These are phyloP conservation scores for Rhadinocentrus ornatus DNA, from an alignment of 2,797 vertebrate species.

Conservation along the genomic window DNA sequence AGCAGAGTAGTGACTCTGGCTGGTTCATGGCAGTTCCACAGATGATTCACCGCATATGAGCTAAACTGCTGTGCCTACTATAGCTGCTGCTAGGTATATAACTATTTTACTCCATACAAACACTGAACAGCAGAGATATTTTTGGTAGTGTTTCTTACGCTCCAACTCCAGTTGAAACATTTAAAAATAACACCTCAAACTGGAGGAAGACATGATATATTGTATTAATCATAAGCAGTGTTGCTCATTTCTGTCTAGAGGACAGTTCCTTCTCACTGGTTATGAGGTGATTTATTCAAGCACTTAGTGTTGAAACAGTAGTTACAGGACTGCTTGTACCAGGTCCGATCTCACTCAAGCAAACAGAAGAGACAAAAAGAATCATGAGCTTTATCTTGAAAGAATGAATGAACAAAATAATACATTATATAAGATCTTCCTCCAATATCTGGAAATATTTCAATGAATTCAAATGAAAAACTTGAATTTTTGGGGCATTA, in stretches of 20 bases:
- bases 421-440: background rate
- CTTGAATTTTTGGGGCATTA: background rate
- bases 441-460: background rate
- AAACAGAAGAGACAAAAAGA: background rate
- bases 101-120: conserved; percentile 13
- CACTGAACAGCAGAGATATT: conserved; percentile 22
- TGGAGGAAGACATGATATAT: background rate
- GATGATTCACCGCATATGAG: conserved; percentile 35
- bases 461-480: background rate
- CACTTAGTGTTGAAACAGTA: conserved; percentile 3
- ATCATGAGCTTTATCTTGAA: background rate
- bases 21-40: conserved; percentile 19
- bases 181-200: conserved; percentile 46
- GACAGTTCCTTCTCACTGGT: conserved; percentile 3
- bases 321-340: background rate
- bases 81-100: conserved; percentile 47
- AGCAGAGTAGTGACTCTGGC: conserved; percentile 27
- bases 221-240: conserved; percentile 25
- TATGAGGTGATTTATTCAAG: conserved; percentile 17
- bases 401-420: background rate
- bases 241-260: background rate
- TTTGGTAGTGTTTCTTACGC: conserved; percentile 13
- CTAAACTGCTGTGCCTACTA: conserved; percentile 18
- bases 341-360: background rate
- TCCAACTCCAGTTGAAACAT: conserved; percentile 14